These are phyloP conservation scores for Grus americana DNA, from an alignment of 2,113 vertebrate species.

Conservation along the genomic window DNA sequence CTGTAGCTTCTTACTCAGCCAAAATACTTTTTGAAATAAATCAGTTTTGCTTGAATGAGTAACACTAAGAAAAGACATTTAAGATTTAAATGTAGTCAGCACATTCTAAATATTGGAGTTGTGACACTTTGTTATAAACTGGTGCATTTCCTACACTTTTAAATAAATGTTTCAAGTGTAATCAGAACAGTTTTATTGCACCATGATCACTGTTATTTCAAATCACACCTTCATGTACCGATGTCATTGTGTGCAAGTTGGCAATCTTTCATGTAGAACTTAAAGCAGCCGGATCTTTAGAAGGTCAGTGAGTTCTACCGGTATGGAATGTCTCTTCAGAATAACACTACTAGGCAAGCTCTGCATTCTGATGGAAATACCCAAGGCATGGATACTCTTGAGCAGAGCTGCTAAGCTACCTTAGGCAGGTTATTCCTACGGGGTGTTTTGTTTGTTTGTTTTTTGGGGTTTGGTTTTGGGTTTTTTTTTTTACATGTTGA, in stretches of 20 bases:
- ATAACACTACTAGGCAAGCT: not conserved
- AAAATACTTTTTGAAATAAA: not conserved
- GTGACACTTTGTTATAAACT: not conserved
- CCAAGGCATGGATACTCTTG: not conserved
- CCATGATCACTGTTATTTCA: not conserved
- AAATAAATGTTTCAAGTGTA: not conserved
- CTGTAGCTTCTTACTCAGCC: not conserved
- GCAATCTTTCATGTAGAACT: not conserved
- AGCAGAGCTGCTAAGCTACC: not conserved
- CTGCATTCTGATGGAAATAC: not conserved
- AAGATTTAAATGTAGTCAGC: not conserved
- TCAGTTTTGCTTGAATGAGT: constrained; percentile 3
- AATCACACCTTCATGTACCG: not conserved
- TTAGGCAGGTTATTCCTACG: not conserved
- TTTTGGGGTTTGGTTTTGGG: too few species aligned
- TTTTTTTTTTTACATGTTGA: not conserved
- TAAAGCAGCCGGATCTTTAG: not conserved
- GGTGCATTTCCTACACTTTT: not conserved
- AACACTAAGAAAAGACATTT: not conserved
- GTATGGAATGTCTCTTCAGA: not conserved
- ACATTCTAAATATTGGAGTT: not conserved
- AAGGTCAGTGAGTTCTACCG: not conserved
- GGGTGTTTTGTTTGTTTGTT: too few species aligned
- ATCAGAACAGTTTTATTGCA: not conserved
- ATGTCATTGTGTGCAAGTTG: not conserved